Conservation (phyloP, 1,140 invertebrate genomes). For the Drosophila bocki region DNA sequence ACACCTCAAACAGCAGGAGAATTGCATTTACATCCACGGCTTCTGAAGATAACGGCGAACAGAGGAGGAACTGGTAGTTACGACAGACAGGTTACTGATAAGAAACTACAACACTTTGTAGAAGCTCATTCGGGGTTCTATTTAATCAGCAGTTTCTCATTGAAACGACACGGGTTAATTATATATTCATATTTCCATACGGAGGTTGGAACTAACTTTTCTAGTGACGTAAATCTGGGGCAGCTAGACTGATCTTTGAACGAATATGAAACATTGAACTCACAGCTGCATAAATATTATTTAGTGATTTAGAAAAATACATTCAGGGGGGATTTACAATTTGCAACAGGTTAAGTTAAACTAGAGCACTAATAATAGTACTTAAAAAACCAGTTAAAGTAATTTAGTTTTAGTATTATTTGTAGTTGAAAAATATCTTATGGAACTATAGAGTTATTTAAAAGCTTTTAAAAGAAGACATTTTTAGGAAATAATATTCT, state of each 20-base stretch:
- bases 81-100: conserved; percentile 26
- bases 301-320: background rate
- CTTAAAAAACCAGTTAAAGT: background rate
- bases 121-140: background rate
- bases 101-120: background rate
- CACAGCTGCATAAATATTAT: conserved; percentile 46
- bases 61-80: conserved; percentile 3
- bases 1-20: background rate
- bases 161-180: conserved; percentile 3
- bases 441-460: background rate
- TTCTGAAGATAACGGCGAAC: conserved; percentile 15
- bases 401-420: background rate
- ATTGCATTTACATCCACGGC: conserved; percentile 15
- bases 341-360: background rate
- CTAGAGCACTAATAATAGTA: background rate
- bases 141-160: conserved; percentile 31
- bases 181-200: background rate
- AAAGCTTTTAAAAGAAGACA: background rate
- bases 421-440: background rate
- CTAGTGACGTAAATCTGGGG: conserved; percentile 37
- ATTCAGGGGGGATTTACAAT: background rate
- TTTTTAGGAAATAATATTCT: background rate
- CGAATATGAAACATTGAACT: conserved; percentile 2
- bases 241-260: conserved; percentile 19
- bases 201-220: background rate